These are phyloP conservation scores for Thaleichthys pacificus DNA, from an alignment of 2,797 vertebrate genomes.

Conservation along the genomic window DNA sequence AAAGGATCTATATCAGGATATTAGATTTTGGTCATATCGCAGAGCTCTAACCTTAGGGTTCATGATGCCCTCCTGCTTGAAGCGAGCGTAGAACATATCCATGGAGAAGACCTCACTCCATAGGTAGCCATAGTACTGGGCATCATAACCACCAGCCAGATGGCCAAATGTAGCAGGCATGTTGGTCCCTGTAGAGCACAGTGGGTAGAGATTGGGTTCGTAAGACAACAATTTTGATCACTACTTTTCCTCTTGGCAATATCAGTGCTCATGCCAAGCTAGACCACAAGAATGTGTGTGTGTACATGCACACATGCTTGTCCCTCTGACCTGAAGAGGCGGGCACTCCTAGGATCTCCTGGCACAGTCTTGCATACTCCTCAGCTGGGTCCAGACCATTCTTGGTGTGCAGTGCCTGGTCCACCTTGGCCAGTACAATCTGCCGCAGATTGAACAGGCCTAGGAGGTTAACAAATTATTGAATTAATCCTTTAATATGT, in stretches of 20 bases:
- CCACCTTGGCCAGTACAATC: conserved; percentile 93
- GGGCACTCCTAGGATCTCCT: conserved; percentile 87
- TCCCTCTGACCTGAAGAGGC: conserved; percentile 81
- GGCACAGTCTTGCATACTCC: conserved; percentile 84
- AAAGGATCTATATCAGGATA: no score
- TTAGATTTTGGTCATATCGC: no score
- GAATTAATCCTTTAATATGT: no score
- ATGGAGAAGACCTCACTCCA: conserved; percentile 98
- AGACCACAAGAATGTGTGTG: background rate
- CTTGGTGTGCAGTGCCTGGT: conserved; percentile 90
- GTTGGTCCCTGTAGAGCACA: conserved; percentile 81
- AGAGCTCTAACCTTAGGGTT: conserved; percentile 80
- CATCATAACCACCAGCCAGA: conserved; percentile 91
- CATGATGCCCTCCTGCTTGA: conserved; percentile 93
- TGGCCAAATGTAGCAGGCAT: conserved; percentile 98
- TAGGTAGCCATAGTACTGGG: conserved; percentile 96
- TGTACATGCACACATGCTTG: background rate
- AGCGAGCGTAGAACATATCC: conserved; percentile 96
- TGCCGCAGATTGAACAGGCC: conserved; percentile 95
- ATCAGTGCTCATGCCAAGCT: background rate
- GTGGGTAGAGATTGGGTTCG: background rate
- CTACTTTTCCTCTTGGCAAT: no score
- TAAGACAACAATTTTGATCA: background rate
- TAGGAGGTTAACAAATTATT: conserved; percentile 43
- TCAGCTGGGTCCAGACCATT: conserved; percentile 79